These are phyloP conservation scores for Rotaria socialis DNA, from an alignment of 2,888 invertebrate species.

Conservation along the genomic window DNA sequence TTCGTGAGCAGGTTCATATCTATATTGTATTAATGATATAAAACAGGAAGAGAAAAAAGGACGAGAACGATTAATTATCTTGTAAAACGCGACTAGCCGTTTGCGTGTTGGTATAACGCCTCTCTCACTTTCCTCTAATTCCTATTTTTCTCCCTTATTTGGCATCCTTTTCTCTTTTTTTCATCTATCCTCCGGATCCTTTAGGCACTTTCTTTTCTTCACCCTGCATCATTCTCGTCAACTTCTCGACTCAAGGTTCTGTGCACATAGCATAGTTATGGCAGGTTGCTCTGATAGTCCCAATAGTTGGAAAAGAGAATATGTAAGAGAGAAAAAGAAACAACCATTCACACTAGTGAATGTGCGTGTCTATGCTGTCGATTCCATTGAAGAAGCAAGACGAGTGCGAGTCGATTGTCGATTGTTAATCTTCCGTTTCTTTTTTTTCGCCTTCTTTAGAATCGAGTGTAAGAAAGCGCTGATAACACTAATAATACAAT, in stretches of 20 bases:
- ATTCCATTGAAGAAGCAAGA: neutral
- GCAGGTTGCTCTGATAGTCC: neutral
- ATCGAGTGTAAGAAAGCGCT: neutral
- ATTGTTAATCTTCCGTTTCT: neutral
- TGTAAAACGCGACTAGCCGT: neutral
- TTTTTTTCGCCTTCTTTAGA: neutral
- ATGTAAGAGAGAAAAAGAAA: neutral
- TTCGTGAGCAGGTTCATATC: neutral
- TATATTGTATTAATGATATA: neutral
- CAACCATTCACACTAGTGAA: neutral
- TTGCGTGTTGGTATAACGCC: neutral
- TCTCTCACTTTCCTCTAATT: constrained; percentile 2
- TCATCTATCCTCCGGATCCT: neutral
- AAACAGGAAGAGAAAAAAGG: neutral
- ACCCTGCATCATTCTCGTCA: constrained; percentile 17
- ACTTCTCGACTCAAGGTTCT: constrained; percentile 22
- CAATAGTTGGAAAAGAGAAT: neutral
- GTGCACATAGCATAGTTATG: neutral
- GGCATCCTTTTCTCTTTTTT: constrained; percentile 18
- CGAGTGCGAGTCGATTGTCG: constrained; percentile 4
- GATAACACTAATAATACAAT: neutral
- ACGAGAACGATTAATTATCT: constrained; percentile 14
- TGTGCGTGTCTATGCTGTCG: neutral
- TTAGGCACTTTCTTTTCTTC: constrained; percentile 12
- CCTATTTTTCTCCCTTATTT: neutral